A percentile compares a stretch with the other conserved stretches of the same genome.
phyloP scores from a whole-genome alignment of 1,140 invertebrate species.

The Nasonia longicornis region DNA sequence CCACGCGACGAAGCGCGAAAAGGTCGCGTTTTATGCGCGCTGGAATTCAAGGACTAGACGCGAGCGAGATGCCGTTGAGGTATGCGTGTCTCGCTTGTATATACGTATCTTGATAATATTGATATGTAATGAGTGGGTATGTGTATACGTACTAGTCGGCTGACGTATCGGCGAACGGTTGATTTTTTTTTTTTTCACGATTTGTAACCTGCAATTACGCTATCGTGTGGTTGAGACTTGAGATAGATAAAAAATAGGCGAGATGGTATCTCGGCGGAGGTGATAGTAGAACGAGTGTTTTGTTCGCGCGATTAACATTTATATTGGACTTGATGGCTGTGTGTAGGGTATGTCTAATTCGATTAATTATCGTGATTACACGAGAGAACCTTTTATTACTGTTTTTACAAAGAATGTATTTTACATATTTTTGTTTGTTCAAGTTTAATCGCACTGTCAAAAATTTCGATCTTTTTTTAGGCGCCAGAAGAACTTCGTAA shows the following conservation, averaged over 20 bases:
- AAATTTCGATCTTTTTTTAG: no score
- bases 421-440: no score
- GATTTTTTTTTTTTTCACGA: background rate
- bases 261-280: background rate
- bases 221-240: background rate
- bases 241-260: background rate
- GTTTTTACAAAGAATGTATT: no score
- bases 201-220: background rate
- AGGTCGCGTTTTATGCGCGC: conserved; percentile 1
- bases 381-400: no score
- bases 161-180: background rate
- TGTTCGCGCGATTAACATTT: background rate
- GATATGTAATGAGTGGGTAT: background rate
- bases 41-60: background rate
- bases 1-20: conserved; percentile 8
- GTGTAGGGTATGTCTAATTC: background rate
- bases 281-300: background rate
- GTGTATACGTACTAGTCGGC: background rate
- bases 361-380: background rate
- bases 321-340: background rate
- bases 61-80: background rate
- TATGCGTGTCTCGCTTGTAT: background rate
- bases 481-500: no score
- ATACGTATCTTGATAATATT: no score
- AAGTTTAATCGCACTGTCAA: no score